phyloP scores from a whole-genome alignment of 2,797 vertebrate genomes.

The Karalla daura region DNA sequence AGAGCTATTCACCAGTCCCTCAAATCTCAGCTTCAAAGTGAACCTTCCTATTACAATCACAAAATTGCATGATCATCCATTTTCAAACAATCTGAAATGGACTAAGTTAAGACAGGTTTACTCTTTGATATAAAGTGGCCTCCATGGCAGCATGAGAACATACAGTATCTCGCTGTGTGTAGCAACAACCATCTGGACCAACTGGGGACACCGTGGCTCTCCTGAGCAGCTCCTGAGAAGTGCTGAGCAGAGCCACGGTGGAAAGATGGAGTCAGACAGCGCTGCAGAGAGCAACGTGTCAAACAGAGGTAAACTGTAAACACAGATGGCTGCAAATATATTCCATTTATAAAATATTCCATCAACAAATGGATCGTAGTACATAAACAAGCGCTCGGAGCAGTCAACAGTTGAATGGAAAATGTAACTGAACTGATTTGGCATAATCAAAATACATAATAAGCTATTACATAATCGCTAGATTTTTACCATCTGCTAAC shows the following conservation, averaged over 20 bases:
- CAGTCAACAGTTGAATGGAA: not conserved
- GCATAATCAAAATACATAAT: not conserved
- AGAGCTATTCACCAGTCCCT: too few relatives aligned
- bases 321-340: conserved; percentile 37
- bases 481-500: not conserved
- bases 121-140: not conserved
- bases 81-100: not conserved
- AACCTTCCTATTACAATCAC: too few relatives aligned
- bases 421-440: not conserved
- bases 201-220: conserved; percentile 38
- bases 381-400: not conserved
- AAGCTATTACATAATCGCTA: not conserved
- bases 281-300: conserved; percentile 12
- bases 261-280: conserved; percentile 2
- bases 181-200: conserved; percentile 51
- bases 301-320: conserved; percentile 30
- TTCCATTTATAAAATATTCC: not conserved
- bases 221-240: too few relatives aligned
- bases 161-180: conserved; percentile 13
- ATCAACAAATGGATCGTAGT: not conserved
- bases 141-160: conserved; percentile 16
- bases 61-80: too few relatives aligned
- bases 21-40: too few relatives aligned
- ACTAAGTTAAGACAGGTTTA: not conserved
- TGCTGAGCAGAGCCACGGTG: conserved; percentile 9